phyloP scores from a whole-genome alignment of 2,797 vertebrate species.

The Phylloscopus collybita region DNA sequence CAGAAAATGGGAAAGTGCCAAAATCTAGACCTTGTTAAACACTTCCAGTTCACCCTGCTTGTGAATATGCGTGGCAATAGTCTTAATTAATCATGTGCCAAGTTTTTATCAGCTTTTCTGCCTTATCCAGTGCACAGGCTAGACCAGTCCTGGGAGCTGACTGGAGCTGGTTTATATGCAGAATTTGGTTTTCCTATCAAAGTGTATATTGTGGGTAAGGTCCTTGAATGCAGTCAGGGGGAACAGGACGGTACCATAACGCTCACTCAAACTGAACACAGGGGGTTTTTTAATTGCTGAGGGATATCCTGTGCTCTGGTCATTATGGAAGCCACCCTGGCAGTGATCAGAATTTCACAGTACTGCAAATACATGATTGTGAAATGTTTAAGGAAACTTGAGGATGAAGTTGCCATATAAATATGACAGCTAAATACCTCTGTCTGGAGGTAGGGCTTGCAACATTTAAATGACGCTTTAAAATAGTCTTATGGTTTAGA shows the following conservation, averaged over 20 bases:
- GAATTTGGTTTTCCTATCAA: background rate
- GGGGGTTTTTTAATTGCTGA: background rate
- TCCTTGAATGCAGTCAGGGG: background rate
- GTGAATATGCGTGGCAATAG: background rate
- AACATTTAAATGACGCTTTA: conserved; percentile 12
- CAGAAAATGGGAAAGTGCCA: background rate
- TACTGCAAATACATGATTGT: background rate
- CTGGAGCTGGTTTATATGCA: background rate
- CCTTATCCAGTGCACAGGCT: background rate
- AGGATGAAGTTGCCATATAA: conserved; percentile 19
- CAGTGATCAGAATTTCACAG: background rate
- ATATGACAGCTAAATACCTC: conserved; percentile 15
- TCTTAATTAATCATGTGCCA: background rate
- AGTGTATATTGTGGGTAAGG: background rate
- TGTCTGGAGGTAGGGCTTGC: background rate
- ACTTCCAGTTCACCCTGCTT: background rate
- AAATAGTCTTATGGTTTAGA: background rate
- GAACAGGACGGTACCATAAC: background rate
- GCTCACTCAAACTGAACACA: background rate
- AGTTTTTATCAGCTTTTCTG: background rate
- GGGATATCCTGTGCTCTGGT: background rate
- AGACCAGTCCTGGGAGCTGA: background rate
- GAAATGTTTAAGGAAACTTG: background rate
- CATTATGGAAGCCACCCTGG: background rate
- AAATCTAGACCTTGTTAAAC: background rate